Conservation (phyloP, 2,113 vertebrate genomes). For the Synchiropus splendidus region DNA sequence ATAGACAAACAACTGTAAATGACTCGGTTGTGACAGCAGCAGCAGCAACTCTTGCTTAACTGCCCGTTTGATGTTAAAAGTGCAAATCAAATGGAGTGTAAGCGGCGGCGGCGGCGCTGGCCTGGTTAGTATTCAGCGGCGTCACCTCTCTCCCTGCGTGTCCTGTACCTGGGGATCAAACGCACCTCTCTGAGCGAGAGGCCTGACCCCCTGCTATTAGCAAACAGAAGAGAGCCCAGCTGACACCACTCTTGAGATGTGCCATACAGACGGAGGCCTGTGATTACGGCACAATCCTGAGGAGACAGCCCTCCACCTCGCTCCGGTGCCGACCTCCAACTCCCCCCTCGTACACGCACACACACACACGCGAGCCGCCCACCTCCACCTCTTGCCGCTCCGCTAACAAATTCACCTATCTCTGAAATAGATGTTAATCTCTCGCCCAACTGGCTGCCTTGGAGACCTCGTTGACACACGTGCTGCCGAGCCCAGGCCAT, state of each 20-base stretch:
- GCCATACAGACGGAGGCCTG: conserved; percentile 59
- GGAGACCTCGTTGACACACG: conserved; percentile 53
- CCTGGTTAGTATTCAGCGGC: conserved; percentile 55
- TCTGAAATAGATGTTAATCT: conserved; percentile 66
- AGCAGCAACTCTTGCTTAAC: no score
- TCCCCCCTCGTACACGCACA: conserved; percentile 9
- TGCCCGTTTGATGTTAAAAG: no score
- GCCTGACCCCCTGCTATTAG: conserved; percentile 61
- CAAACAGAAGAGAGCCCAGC: conserved; percentile 61
- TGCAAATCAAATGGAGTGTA: no score
- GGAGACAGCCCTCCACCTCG: conserved; percentile 43
- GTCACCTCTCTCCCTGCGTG: conserved; percentile 40
- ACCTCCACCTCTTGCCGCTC: conserved; percentile 16
- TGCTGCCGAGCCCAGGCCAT: no score
- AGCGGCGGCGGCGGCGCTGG: no score
- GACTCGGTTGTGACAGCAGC: no score
- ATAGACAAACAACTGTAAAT: no score
- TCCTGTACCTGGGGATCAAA: conserved; percentile 61
- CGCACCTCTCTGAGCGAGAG: conserved; percentile 56
- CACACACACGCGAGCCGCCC: conserved; percentile 13
- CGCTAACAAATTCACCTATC: conserved; percentile 49
- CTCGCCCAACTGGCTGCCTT: conserved; percentile 41
- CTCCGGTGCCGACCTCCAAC: conserved; percentile 24
- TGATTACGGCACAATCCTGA: conserved; percentile 62
- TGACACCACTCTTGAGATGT: conserved; percentile 62